A percentile compares a stretch with the other conserved stretches of the same genome.
phyloP scores from a whole-genome alignment of 2,797 vertebrate species.

The Pangasius mekongensis region DNA sequence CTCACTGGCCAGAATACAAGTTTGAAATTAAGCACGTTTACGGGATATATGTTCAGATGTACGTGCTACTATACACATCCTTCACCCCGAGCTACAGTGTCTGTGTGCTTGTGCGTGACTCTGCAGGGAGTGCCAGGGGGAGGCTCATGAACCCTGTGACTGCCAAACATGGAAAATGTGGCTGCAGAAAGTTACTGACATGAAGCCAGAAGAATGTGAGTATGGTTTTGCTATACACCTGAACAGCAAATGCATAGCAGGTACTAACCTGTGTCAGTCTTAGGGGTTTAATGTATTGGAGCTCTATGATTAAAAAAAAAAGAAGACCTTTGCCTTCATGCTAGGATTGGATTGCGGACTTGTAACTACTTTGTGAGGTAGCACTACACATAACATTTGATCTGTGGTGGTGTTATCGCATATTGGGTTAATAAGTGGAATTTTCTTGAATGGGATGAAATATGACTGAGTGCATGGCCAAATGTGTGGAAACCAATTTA shows the following conservation, averaged over 20 bases:
- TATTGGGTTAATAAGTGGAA: background rate
- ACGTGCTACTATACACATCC: background rate
- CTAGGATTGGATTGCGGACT: background rate
- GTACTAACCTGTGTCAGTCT: background rate
- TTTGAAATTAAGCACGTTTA: background rate
- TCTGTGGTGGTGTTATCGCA: background rate
- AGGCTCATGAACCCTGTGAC: constrained; percentile 97
- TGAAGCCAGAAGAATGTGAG: constrained; percentile 97
- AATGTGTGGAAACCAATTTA: background rate
- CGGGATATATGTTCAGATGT: too few species aligned
- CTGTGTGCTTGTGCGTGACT: background rate
- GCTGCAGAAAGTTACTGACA: constrained; percentile 94
- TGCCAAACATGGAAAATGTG: constrained; percentile 97
- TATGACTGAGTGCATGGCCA: background rate
- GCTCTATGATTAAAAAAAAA: background rate
- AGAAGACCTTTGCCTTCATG: background rate
- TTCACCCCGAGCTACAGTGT: background rate
- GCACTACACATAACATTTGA: background rate
- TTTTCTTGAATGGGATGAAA: background rate
- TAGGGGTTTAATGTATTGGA: background rate
- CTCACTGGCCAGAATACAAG: background rate
- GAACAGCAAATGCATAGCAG: background rate
- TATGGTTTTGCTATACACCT: constrained; percentile 32
- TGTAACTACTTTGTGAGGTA: background rate
- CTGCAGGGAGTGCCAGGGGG: constrained; percentile 93